phyloP scores from a whole-genome alignment of 1,140 invertebrate species.

The Oscheius sp. region DNA sequence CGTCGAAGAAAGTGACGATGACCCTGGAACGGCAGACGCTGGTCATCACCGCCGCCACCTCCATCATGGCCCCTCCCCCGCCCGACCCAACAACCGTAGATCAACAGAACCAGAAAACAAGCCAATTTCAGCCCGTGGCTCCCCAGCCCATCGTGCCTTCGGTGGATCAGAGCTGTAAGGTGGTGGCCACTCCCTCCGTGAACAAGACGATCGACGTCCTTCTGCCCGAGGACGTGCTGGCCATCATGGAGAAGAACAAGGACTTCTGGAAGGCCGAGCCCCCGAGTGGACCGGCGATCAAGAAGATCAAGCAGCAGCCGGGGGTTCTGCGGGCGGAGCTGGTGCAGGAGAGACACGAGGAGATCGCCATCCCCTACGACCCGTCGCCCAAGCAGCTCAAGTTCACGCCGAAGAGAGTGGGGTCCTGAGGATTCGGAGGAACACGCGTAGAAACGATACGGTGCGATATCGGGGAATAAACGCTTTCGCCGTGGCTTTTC shows the following conservation, averaged over 20 bases:
- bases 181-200: background rate
- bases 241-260: conserved; percentile 20
- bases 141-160: background rate
- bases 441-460: too few relatives aligned
- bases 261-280: conserved; percentile 4
- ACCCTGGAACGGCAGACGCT: conserved; percentile 4
- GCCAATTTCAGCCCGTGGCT: background rate
- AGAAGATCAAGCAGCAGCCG: background rate
- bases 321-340: background rate
- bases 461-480: too few relatives aligned
- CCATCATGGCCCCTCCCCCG: background rate
- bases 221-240: background rate
- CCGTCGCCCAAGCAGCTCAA: background rate
- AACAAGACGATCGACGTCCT: background rate
- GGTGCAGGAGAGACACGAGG: background rate
- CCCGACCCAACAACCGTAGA: background rate
- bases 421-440: too few relatives aligned
- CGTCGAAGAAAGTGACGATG: conserved; percentile 10
- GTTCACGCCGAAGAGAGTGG: background rate
- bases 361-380: background rate
- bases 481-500: too few relatives aligned
- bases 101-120: too few relatives aligned
- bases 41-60: background rate
- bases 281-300: background rate
- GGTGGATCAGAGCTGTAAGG: background rate